Evolutionary conservation across 2,888 invertebrate genomes (phyloP).

Genomic region (Sicus ferrugineus): DNA sequence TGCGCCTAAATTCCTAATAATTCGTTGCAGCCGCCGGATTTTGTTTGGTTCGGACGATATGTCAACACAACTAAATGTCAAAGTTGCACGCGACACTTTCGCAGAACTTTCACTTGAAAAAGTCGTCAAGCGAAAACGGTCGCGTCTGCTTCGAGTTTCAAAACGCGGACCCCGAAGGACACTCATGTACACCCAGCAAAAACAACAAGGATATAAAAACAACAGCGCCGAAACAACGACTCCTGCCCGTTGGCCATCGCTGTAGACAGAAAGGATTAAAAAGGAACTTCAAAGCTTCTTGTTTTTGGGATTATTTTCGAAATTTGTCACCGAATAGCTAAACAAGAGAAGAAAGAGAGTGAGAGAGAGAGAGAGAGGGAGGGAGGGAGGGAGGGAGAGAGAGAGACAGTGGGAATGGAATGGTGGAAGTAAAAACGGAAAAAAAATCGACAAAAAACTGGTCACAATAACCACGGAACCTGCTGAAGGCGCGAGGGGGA

Average conservation of each 20-base stretch:
- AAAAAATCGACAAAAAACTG: background rate
- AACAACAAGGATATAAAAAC: slow-evolving; percentile 4
- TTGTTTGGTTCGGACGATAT: slow-evolving; percentile 56
- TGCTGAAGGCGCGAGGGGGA: background rate
- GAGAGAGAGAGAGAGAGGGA: background rate
- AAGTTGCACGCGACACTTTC: slow-evolving; percentile 58
- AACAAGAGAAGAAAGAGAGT: slow-evolving; percentile 5
- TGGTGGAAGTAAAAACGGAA: background rate
- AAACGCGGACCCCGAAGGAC: slow-evolving; percentile 16
- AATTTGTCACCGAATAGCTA: background rate
- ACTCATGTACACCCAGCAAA: slow-evolving; percentile 21
- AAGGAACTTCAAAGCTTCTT: slow-evolving; percentile 7
- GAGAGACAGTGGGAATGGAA: background rate
- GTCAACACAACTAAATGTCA: slow-evolving; percentile 61
- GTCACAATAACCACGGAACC: background rate
- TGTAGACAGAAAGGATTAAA: background rate
- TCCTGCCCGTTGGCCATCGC: background rate
- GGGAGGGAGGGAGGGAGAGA: background rate
- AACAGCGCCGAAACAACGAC: slow-evolving; percentile 1
- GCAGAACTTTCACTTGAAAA: slow-evolving; percentile 57
- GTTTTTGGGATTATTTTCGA: slow-evolving; percentile 23
- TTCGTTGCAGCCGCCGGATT: slow-evolving; percentile 32
- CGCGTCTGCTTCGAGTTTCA: slow-evolving; percentile 32
- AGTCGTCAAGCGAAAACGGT: slow-evolving; percentile 48
- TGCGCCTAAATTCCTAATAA: slow-evolving; percentile 28